These are phyloP conservation scores for Drosophila parthenogenetica DNA, from an alignment of 2,888 invertebrate species.

Conservation along the genomic window DNA sequence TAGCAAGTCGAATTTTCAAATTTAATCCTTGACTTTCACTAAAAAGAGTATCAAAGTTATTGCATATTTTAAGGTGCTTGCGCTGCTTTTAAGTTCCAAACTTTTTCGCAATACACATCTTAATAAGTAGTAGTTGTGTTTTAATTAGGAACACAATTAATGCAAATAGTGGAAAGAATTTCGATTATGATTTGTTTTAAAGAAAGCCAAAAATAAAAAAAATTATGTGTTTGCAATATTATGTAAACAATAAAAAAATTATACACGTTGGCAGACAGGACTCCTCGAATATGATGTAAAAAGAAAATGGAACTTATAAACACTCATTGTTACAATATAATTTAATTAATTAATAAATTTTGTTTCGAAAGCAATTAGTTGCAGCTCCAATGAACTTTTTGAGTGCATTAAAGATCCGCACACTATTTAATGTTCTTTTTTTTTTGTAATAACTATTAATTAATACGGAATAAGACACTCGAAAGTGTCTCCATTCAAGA, in stretches of 20 bases:
- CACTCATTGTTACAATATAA: background rate
- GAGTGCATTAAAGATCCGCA: conserved; percentile 1
- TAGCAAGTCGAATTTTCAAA: too few relatives aligned
- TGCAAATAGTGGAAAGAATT: too few relatives aligned
- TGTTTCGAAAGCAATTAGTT: conserved; percentile 9
- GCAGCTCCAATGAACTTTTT: conserved; percentile 6
- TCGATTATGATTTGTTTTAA: too few relatives aligned
- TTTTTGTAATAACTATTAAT: conserved; percentile 31
- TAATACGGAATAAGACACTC: conserved; percentile 18
- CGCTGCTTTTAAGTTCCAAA: background rate
- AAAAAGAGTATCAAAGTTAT: background rate
- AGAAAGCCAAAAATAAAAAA: too few relatives aligned
- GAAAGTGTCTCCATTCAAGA: conserved; percentile 6
- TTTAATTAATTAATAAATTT: background rate
- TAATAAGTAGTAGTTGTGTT: too few relatives aligned
- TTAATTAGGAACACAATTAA: too few relatives aligned
- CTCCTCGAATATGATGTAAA: background rate
- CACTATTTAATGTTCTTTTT: background rate
- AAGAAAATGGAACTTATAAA: background rate
- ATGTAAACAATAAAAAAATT: too few relatives aligned
- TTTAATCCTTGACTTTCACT: too few relatives aligned
- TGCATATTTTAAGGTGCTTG: background rate
- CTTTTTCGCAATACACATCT: too few relatives aligned
- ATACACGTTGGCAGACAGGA: too few relatives aligned
- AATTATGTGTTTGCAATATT: too few relatives aligned